Evolutionary conservation across 2,797 vertebrate species (phyloP).

Genomic region (Pogonophryne albipinna): DNA sequence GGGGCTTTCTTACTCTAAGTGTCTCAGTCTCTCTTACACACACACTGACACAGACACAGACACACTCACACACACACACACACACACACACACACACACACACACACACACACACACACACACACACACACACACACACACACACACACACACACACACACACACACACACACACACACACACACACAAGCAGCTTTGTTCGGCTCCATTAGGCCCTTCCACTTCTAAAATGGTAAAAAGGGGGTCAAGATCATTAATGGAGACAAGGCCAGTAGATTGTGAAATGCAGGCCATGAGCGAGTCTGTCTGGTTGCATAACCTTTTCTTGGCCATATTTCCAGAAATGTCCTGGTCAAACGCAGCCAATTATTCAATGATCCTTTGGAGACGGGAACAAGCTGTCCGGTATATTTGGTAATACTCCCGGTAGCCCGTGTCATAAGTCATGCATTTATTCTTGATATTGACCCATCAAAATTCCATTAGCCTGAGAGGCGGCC

Average conservation of each 20-base stretch:
- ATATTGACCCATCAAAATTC: constrained; percentile 78
- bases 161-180: constrained; percentile 36
- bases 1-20: constrained; percentile 56
- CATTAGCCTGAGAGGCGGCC: constrained; percentile 68
- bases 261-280: constrained; percentile 75
- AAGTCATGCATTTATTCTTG: constrained; percentile 76
- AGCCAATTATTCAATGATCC: constrained; percentile 78
- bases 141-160: constrained; percentile 31
- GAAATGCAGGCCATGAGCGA: constrained; percentile 75
- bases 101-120: constrained; percentile 1
- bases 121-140: constrained; percentile 13
- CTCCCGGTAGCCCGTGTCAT: constrained; percentile 70
- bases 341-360: constrained; percentile 75
- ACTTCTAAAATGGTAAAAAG: constrained; percentile 72
- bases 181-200: constrained; percentile 73
- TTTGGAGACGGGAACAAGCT: constrained; percentile 71
- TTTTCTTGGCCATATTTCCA: constrained; percentile 75
- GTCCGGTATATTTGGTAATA: constrained; percentile 75
- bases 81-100: no score
- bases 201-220: constrained; percentile 78
- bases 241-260: constrained; percentile 79
- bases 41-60: not conserved
- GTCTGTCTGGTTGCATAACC: constrained; percentile 75
- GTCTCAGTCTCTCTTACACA: constrained; percentile 49
- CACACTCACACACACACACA: no score